Base-by-base conservation (phyloP, 1,140 invertebrate genomes). In the Orchestia grillus region DNA sequence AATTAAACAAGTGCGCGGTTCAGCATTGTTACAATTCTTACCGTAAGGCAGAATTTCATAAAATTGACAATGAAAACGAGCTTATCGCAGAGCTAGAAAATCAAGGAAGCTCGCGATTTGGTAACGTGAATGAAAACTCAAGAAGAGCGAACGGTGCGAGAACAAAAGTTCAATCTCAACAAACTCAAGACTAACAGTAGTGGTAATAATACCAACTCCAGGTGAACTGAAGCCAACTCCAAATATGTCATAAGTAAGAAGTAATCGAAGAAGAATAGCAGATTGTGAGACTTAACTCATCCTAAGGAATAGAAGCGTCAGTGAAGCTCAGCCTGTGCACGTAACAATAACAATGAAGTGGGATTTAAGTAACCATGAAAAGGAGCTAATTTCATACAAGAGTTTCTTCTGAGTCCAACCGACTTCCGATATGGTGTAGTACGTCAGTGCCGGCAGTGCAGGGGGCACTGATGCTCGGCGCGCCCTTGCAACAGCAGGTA, bases 351-450 rank as follows among this genome's bases (percentile, higher is more conserved):
- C 62, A 8, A 53, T 53, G 47, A 53, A 53, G 1, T 77, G 28
- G 62, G 28, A 77, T 77, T 77, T 77, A 77, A 77, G 62, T 77
- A 77, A 77, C 28, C 47, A 53, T 19, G 47, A 53, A 53, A 53
- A 53, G 47, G 36, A 77, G 28, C 1, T 77, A 77, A 77, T 77
- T 77, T 36, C 62, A 40, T 19, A 94, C 44, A 40, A 8, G 44
- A 94, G 92, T n/a, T 94, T 94, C 92, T 94, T 94, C 92, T 40
- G 44, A 94, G 92, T 44, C 92, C 41, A 47, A 94, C 92, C 92
- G 92, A 94, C 92, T 45, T 94, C 43, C 92, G 44, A 44, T 45
- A 44, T 94, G 36, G 43, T 40, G 92, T 11, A 44, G 3, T 47
- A 94, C 44, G 92, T 44, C 88, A 28, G 4, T 42, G 41, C 88